Conservation (phyloP, 2,888 invertebrate species). For the Toxonevra muliebris region DNA sequence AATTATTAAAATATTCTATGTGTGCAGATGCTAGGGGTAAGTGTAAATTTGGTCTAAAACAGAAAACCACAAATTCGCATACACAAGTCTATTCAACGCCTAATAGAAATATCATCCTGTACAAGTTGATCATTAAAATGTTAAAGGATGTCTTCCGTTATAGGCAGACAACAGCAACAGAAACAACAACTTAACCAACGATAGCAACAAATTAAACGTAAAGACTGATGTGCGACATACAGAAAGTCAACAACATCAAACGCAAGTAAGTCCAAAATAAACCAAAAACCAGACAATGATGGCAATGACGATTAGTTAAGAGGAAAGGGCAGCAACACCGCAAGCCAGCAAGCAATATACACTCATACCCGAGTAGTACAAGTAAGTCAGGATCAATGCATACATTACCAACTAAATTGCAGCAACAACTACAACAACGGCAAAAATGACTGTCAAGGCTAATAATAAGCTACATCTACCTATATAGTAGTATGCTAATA, state of each 20-base stretch:
- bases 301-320: constrained; percentile 10
- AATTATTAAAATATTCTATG: constrained; percentile 41
- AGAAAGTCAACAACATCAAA: constrained; percentile 15
- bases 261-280: constrained; percentile 10
- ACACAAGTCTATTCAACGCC: background rate
- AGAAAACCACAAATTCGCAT: too few relatives aligned
- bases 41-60: too few relatives aligned
- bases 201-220: background rate
- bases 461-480: constrained; percentile 12
- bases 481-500: too few relatives aligned
- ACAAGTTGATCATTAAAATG: constrained; percentile 43
- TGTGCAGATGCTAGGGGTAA: too few relatives aligned
- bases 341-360: background rate
- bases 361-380: background rate
- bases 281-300: constrained; percentile 15
- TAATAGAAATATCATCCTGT: constrained; percentile 45
- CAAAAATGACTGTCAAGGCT: constrained; percentile 19
- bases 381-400: constrained; percentile 18
- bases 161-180: constrained; percentile 18
- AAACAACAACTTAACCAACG: background rate
- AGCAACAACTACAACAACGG: constrained; percentile 5
- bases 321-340: background rate
- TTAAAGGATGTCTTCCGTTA: constrained; percentile 23
- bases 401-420: constrained; percentile 7
- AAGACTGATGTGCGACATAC: background rate